Base-by-base conservation (phyloP, 1,140 invertebrate genomes). In the Goniozus legneri region DNA sequence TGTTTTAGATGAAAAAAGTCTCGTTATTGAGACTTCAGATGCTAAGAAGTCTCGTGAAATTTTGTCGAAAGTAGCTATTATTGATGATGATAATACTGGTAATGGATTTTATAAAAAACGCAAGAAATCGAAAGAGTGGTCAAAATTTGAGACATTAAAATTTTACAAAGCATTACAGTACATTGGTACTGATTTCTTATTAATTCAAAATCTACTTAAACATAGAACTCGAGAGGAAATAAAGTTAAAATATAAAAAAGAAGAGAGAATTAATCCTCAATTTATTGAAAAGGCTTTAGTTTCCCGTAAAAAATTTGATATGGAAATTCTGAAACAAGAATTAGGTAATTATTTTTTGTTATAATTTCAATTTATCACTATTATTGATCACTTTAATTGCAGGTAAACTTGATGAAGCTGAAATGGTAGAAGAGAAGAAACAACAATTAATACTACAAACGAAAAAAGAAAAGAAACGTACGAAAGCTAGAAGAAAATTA, bases 151-250 rank as follows among this genome's bases (percentile, higher is more conserved):
- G 65, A 95, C 91, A 0, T 73, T 90, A 2, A 83, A 84, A 52
- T 96, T 96, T 71, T 96, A 93, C 69, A 82, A 84, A 62, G 91
- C 90, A n/a, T 74, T 96, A 10, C 90, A 87, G 57, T 85, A 82
- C 8, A 80, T 94, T 41, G 92, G 93, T 0, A 92, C 92, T 0
- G 92, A 95, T 76, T 95, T 96, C 70, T 84, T 88, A 0, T 65
- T 95, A 12, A 95, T 96, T 90, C 77, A 83, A 42, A 80, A 81
- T 38, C 73, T 93, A n/a, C 93, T 95, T 71, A 86, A 86, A 0
- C 82, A 83, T 36, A 78, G 92, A 43, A 84, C 82, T 1, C 74
- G 92, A 3, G 71, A 82, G 32, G 91, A 95, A 63, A 71, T 96
- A 0, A 95, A 95, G 69, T 72, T 87, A 8, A 94, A 86, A 60